Evolutionary conservation across 1,140 invertebrate genomes (phyloP).

Genomic region (Drosophila nannoptera): DNA sequence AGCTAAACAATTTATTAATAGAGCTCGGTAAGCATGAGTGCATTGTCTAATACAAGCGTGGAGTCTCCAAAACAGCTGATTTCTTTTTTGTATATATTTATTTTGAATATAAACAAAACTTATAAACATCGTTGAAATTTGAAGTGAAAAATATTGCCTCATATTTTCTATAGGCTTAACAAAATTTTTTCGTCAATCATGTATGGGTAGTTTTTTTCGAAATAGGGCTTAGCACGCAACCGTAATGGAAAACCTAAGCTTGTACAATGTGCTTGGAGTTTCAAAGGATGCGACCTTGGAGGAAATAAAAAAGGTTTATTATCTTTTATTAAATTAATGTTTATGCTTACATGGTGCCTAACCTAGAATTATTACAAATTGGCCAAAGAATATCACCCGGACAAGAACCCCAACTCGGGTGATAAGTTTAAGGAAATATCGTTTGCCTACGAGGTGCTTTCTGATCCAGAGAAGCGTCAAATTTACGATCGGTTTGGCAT

Average conservation of each 20-base stretch:
- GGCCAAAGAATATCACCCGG: conserved; percentile 93
- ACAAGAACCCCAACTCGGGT: conserved; percentile 90
- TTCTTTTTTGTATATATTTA: not conserved
- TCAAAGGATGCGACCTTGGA: conserved; percentile 85
- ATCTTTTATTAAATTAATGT: conserved; percentile 1
- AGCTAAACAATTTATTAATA: not conserved
- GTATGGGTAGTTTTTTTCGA: conserved; percentile 36
- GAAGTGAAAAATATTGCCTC: conserved; percentile 43
- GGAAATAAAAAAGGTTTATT: conserved; percentile 92
- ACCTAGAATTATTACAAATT: conserved; percentile 88
- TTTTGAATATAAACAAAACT: conserved; percentile 4
- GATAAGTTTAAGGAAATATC: conserved; percentile 94
- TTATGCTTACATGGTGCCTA: not conserved
- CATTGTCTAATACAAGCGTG: not conserved
- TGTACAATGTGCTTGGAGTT: conserved; percentile 92
- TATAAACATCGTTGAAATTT: conserved; percentile 27
- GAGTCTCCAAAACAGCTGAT: conserved; percentile 28
- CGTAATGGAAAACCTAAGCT: conserved; percentile 85
- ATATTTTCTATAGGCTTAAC: conserved; percentile 24
- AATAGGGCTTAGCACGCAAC: conserved; percentile 31
- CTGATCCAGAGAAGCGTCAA: conserved; percentile 85
- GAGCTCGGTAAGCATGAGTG: not conserved
- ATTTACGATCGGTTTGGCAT: conserved; percentile 88
- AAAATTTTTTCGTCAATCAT: conserved; percentile 26
- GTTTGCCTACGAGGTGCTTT: conserved; percentile 91